Conservation (phyloP, 1,140 invertebrate genomes). For the Drosophila micromelanica region DNA sequence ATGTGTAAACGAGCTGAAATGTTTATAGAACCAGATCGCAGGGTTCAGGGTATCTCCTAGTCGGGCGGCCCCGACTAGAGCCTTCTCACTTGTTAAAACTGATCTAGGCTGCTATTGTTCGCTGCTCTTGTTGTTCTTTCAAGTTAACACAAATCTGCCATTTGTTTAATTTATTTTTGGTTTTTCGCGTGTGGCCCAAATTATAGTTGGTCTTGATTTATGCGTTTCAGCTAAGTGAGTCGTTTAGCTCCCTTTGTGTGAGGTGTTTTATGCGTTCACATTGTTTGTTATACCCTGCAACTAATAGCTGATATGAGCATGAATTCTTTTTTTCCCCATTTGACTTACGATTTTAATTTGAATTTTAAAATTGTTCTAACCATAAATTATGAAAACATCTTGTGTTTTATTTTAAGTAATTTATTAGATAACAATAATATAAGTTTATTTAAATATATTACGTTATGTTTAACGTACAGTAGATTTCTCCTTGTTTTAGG, state of each 20-base stretch:
- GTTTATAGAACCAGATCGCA: too few species aligned
- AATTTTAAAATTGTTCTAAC: too few species aligned
- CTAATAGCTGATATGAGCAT: background rate
- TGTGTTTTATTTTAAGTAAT: too few species aligned
- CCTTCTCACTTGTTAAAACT: constrained; percentile 81
- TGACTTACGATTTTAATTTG: too few species aligned
- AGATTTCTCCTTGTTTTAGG: too few species aligned
- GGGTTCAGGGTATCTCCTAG: too few species aligned
- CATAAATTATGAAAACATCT: too few species aligned
- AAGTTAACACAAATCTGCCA: constrained; percentile 65
- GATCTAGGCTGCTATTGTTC: constrained; percentile 68
- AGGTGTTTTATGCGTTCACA: constrained; percentile 19
- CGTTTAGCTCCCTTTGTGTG: constrained; percentile 33
- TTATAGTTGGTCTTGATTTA: constrained; percentile 36
- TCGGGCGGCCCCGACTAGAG: too few species aligned
- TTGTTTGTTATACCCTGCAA: background rate
- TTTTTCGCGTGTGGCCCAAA: constrained; percentile 64
- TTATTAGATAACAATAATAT: too few species aligned
- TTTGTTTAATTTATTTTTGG: constrained; percentile 74
- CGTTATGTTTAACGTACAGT: too few species aligned
- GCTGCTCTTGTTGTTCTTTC: constrained; percentile 48
- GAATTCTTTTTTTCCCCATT: background rate
- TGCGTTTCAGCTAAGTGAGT: constrained; percentile 50
- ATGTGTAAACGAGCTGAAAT: too few species aligned
- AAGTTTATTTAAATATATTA: too few species aligned